These are phyloP conservation scores for Plutella xylostella DNA, from an alignment of 2,888 invertebrate species.

Conservation along the genomic window DNA sequence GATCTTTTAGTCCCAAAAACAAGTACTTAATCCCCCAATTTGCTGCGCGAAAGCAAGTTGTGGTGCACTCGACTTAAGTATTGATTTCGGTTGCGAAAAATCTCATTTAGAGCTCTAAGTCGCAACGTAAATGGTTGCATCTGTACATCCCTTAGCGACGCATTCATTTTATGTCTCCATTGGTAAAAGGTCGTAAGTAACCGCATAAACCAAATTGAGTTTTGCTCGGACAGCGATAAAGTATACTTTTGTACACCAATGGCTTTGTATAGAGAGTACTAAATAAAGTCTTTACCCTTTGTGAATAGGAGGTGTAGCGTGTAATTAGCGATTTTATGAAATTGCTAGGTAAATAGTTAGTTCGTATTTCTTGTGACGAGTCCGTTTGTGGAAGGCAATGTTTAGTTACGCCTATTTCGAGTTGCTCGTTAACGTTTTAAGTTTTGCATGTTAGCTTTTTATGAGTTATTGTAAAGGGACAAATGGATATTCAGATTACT, in stretches of 20 bases:
- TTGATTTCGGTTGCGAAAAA: neutral
- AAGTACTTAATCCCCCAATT: no score
- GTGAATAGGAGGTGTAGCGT: constrained; percentile 52
- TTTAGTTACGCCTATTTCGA: constrained; percentile 14
- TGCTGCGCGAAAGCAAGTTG: neutral
- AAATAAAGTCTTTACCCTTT: constrained; percentile 42
- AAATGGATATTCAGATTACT: no score
- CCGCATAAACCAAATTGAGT: constrained; percentile 12
- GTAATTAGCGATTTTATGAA: constrained; percentile 63
- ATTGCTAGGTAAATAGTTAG: constrained; percentile 59
- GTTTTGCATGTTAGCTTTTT: no score
- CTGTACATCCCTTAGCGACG: constrained; percentile 64
- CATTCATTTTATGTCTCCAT: constrained; percentile 34
- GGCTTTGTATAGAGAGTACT: constrained; percentile 22
- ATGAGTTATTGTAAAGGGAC: no score
- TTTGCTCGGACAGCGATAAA: constrained; percentile 20
- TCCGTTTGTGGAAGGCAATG: constrained; percentile 26
- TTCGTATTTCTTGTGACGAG: constrained; percentile 26
- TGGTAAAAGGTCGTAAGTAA: constrained; percentile 22
- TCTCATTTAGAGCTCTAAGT: constrained; percentile 26
- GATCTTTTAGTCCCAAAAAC: constrained; percentile 10
- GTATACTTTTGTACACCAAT: constrained; percentile 21
- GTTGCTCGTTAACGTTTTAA: neutral
- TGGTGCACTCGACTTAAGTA: neutral
- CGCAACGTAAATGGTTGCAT: constrained; percentile 37